Evolutionary conservation across 2,113 vertebrate species (phyloP).

Genomic region (Misgurnus anguillicaudatus): DNA sequence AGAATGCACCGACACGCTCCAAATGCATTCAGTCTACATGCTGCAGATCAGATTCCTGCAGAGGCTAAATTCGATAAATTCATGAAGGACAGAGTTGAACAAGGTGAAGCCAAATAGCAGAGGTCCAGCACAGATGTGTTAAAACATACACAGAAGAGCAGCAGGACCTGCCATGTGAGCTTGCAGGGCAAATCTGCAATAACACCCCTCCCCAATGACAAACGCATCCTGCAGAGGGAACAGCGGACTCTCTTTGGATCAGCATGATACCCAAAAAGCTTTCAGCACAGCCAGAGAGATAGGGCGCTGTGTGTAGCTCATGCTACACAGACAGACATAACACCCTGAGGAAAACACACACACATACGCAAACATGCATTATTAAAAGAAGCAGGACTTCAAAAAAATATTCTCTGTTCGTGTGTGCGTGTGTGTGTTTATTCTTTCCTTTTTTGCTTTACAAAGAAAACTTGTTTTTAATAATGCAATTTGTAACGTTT

Average conservation of each 20-base stretch:
- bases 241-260: slow-evolving; percentile 22
- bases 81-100: slow-evolving; percentile 18
- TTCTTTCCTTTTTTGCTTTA: neutral
- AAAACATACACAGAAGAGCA: neutral
- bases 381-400: neutral
- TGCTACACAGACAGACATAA: slow-evolving; percentile 25
- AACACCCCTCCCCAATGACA: slow-evolving; percentile 32
- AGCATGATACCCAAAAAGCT: slow-evolving; percentile 36
- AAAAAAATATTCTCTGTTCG: neutral
- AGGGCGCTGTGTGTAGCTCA: slow-evolving; percentile 1
- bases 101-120: slow-evolving; percentile 19
- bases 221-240: slow-evolving; percentile 37
- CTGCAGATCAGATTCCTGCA: slow-evolving; percentile 7
- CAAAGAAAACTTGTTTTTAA: too few species aligned
- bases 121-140: slow-evolving; percentile 2
- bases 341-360: slow-evolving; percentile 36
- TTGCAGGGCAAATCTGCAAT: slow-evolving; percentile 19
- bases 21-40: slow-evolving; percentile 19
- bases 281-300: slow-evolving; percentile 13
- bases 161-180: slow-evolving; percentile 11
- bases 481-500: too few species aligned
- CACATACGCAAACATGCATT: neutral
- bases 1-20: neutral
- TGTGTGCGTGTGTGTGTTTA: neutral
- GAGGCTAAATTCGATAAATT: neutral